phyloP scores from a whole-genome alignment of 2,888 invertebrate species.

The Mayetiola destructor region DNA sequence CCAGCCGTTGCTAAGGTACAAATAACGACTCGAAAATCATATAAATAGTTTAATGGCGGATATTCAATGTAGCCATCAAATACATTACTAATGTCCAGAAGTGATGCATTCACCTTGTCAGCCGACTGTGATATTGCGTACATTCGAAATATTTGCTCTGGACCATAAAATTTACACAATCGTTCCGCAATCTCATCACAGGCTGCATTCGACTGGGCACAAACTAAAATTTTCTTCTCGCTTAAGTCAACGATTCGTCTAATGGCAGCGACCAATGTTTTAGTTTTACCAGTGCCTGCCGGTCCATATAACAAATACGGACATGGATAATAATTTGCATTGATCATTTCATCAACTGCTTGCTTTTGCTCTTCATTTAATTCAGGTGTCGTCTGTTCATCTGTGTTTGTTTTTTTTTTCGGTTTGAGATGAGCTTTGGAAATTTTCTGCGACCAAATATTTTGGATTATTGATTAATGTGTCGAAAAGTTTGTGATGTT shows the following conservation, averaged over 20 bases:
- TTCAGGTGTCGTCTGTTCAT: background rate
- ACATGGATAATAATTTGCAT: slow-evolving; percentile 43
- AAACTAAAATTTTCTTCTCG: slow-evolving; percentile 42
- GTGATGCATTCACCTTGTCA: slow-evolving; percentile 28
- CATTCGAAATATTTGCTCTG: slow-evolving; percentile 35
- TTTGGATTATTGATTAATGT: background rate
- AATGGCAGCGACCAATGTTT: slow-evolving; percentile 54
- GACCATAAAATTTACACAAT: slow-evolving; percentile 29
- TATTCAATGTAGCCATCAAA: slow-evolving; percentile 30
- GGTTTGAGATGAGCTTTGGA: background rate
- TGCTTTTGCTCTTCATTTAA: slow-evolving; percentile 45
- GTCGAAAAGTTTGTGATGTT: background rate
- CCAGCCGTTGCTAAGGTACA: slow-evolving; percentile 46
- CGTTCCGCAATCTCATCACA: slow-evolving; percentile 49
- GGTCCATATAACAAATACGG: slow-evolving; percentile 81
- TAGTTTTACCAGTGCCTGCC: slow-evolving; percentile 56
- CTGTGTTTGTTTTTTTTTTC: background rate
- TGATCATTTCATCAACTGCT: slow-evolving; percentile 52
- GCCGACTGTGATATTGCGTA: slow-evolving; percentile 32
- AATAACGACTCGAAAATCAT: slow-evolving; percentile 44
- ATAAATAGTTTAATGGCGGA: slow-evolving; percentile 36
- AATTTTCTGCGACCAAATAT: background rate
- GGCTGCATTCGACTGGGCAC: slow-evolving; percentile 57
- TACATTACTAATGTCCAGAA: slow-evolving; percentile 35
- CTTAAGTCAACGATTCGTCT: slow-evolving; percentile 40